Evolutionary conservation across 2,888 invertebrate species (phyloP).

Genomic region (Chaetogeoica ovagalla): DNA sequence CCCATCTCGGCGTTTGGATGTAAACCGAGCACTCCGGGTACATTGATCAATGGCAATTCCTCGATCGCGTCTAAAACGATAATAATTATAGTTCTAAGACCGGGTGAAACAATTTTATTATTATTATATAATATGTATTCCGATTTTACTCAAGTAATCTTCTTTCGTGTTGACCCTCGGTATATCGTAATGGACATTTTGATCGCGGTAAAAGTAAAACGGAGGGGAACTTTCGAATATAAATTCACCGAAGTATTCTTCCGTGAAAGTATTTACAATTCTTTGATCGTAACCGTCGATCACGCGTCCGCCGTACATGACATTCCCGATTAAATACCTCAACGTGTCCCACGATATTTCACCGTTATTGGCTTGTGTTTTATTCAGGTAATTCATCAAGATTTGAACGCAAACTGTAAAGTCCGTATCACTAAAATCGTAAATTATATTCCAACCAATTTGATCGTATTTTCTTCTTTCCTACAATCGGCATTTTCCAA

Average conservation of each 20-base stretch:
- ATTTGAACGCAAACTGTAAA: slow-evolving; percentile 87
- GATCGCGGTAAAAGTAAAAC: slow-evolving; percentile 83
- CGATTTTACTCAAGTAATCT: slow-evolving; percentile 69
- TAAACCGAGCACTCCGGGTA: slow-evolving; percentile 88
- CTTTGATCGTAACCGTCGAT: slow-evolving; percentile 90
- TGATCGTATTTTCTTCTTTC: slow-evolving; percentile 91
- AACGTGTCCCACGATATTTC: slow-evolving; percentile 84
- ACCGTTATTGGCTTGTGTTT: slow-evolving; percentile 62
- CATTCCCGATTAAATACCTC: slow-evolving; percentile 91
- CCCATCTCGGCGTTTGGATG: slow-evolving; percentile 96
- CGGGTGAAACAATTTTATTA: background rate
- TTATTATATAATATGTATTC: background rate
- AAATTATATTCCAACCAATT: slow-evolving; percentile 91
- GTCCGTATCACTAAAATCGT: slow-evolving; percentile 92
- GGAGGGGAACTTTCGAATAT: slow-evolving; percentile 88
- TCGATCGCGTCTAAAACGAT: slow-evolving; percentile 65
- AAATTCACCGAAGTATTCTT: slow-evolving; percentile 93
- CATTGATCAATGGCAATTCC: slow-evolving; percentile 77
- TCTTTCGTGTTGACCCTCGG: slow-evolving; percentile 71
- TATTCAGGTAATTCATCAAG: slow-evolving; percentile 79
- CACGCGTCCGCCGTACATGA: slow-evolving; percentile 93
- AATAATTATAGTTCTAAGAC: background rate
- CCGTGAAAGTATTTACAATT: slow-evolving; percentile 84
- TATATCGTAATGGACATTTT: slow-evolving; percentile 75
- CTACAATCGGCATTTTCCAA: slow-evolving; percentile 56